Evolutionary conservation across 2,113 vertebrate species (phyloP).

Genomic region (Dermatemys mawii): DNA sequence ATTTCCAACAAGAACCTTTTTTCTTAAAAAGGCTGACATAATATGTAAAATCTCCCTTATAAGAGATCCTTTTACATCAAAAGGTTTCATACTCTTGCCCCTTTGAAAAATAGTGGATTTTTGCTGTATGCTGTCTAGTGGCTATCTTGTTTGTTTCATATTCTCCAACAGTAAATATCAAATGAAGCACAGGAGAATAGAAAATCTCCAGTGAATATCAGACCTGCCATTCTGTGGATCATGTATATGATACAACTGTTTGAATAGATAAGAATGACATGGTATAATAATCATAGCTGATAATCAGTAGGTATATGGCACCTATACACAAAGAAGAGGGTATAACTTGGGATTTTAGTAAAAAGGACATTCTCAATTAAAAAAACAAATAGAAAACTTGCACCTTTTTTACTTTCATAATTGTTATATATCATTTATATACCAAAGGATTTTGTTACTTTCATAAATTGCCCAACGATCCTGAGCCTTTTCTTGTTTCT

Average conservation of each 20-base stretch:
- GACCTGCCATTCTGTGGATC: neutral
- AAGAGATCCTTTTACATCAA: neutral
- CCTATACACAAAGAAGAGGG: neutral
- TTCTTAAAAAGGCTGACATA: neutral
- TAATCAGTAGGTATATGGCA: neutral
- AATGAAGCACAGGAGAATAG: neutral
- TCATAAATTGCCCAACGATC: conserved; percentile 62
- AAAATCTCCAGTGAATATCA: neutral
- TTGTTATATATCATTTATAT: neutral
- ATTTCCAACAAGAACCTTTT: neutral
- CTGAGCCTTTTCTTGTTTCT: conserved; percentile 57
- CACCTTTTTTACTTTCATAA: neutral
- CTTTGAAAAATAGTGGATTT: neutral
- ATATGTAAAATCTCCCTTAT: neutral
- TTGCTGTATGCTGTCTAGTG: neutral
- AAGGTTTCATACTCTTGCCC: neutral
- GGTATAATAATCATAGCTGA: fast-evolving
- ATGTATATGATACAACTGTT: neutral
- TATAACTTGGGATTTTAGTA: neutral
- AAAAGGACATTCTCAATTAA: neutral
- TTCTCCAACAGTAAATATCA: neutral
- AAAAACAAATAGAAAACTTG: conserved; percentile 21
- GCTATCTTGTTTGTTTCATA: neutral
- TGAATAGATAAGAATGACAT: neutral
- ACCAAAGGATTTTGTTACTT: conserved; percentile 45